These are phyloP conservation scores for Ips typographus DNA, from an alignment of 1,140 invertebrate species.

Conservation along the genomic window DNA sequence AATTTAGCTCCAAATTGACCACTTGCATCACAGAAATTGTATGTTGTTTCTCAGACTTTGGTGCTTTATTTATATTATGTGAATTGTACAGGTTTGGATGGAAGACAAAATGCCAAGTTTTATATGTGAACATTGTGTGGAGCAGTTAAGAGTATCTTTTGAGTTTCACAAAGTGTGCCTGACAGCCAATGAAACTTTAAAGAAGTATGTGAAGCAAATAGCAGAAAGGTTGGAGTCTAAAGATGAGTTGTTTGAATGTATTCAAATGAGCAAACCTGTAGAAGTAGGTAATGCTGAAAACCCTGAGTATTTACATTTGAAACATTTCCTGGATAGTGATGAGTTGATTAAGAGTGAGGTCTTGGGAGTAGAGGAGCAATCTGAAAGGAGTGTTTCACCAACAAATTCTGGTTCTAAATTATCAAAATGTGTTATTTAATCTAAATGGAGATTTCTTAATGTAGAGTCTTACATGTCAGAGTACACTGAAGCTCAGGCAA, in stretches of 20 bases:
- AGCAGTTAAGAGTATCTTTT: conserved; percentile 43
- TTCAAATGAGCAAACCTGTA: conserved; percentile 29
- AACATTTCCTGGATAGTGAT: conserved; percentile 48
- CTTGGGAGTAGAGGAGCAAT: conserved; percentile 20
- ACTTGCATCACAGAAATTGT: conserved; percentile 48
- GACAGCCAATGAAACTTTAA: conserved; percentile 43
- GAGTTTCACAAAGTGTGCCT: conserved; percentile 46
- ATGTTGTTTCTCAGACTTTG: conserved; percentile 26
- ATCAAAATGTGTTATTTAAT: not conserved
- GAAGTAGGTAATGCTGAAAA: conserved; percentile 40
- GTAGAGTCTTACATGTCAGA: conserved; percentile 12
- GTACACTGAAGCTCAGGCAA: conserved; percentile 23
- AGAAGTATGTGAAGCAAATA: conserved; percentile 40
- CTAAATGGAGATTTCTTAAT: not conserved
- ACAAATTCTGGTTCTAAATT: conserved; percentile 13
- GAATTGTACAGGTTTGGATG: conserved; percentile 40
- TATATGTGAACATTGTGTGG: conserved; percentile 46
- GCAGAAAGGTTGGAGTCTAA: conserved; percentile 36
- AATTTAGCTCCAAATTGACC: conserved; percentile 46
- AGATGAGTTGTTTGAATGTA: conserved; percentile 41
- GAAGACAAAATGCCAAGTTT: conserved; percentile 43
- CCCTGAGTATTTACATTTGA: conserved; percentile 47
- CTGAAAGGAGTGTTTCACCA: conserved; percentile 35
- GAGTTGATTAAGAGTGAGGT: conserved; percentile 41
- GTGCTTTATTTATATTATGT: not conserved